phyloP scores from a whole-genome alignment of 2,888 invertebrate genomes.

The Automeris io region DNA sequence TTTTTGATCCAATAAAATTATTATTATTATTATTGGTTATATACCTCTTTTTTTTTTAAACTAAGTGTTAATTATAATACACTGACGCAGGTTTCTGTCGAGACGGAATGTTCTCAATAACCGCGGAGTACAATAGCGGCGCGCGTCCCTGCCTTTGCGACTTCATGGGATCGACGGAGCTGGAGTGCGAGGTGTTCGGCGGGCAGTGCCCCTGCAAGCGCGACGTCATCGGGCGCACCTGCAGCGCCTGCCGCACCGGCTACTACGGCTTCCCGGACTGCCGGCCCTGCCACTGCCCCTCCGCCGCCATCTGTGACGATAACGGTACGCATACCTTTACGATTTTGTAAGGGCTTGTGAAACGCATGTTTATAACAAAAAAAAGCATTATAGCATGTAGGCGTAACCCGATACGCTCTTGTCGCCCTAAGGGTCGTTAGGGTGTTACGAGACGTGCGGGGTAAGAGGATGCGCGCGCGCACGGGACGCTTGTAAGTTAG shows the following conservation, averaged over 20 bases:
- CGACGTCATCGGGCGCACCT: constrained; percentile 94
- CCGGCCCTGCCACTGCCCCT: constrained; percentile 90
- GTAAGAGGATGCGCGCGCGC: too few species aligned
- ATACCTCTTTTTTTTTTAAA: too few species aligned
- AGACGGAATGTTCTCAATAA: constrained; percentile 94
- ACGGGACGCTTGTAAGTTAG: too few species aligned
- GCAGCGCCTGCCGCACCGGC: constrained; percentile 91
- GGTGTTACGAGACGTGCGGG: too few species aligned
- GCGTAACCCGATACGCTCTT: too few species aligned
- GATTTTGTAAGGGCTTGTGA: too few species aligned
- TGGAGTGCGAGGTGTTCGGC: constrained; percentile 95
- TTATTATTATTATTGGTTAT: too few species aligned
- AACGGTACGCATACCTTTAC: constrained; percentile 43
- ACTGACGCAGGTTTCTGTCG: constrained; percentile 91
- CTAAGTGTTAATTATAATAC: too few species aligned
- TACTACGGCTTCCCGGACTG: constrained; percentile 98
- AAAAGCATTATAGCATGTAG: too few species aligned
- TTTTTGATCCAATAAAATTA: too few species aligned
- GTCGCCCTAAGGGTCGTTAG: too few species aligned
- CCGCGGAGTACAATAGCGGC: constrained; percentile 96
- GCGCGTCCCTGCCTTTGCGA: constrained; percentile 94
- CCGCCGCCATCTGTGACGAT: constrained; percentile 88
- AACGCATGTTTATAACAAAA: too few species aligned
- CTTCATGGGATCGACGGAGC: constrained; percentile 87
- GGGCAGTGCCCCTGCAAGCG: constrained; percentile 96